Evolutionary conservation across 1,140 invertebrate genomes (phyloP).

Genomic region (Drosophila pruinosa): DNA sequence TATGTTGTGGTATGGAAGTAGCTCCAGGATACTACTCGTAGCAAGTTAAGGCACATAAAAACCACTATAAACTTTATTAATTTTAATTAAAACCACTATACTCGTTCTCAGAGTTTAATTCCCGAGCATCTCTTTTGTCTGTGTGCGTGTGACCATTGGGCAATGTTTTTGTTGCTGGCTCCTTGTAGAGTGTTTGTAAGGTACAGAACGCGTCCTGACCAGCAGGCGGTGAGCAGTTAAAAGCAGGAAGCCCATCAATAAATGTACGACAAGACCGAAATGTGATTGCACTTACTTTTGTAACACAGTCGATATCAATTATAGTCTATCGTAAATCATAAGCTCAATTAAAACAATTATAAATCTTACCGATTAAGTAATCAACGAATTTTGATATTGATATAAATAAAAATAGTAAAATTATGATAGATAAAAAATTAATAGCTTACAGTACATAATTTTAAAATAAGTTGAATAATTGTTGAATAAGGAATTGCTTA

Average conservation of each 20-base stretch:
- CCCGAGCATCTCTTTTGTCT: conserved; percentile 29
- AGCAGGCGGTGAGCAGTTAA: conserved; percentile 73
- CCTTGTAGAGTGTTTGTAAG: conserved; percentile 52
- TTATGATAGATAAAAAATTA: too few species aligned
- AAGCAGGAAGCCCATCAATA: conserved; percentile 59
- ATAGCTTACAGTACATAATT: too few species aligned
- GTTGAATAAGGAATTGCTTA: too few species aligned
- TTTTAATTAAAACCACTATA: conserved; percentile 80
- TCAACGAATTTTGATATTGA: too few species aligned
- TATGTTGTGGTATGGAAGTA: too few species aligned
- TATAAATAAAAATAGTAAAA: too few species aligned
- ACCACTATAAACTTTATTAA: conserved; percentile 78
- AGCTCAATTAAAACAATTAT: too few species aligned
- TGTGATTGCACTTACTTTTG: neutral
- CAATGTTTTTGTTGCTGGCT: conserved; percentile 38
- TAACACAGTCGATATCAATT: too few species aligned
- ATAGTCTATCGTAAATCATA: too few species aligned
- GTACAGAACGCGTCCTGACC: conserved; percentile 64
- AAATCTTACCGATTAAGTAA: too few species aligned
- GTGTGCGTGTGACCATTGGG: conserved; percentile 40
- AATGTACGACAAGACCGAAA: neutral
- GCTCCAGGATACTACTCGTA: neutral
- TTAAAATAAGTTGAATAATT: too few species aligned
- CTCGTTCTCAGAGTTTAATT: conserved; percentile 70
- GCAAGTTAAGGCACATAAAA: conserved; percentile 44